phyloP scores from a whole-genome alignment of 2,888 invertebrate genomes.

The Galerucella calmariensis region DNA sequence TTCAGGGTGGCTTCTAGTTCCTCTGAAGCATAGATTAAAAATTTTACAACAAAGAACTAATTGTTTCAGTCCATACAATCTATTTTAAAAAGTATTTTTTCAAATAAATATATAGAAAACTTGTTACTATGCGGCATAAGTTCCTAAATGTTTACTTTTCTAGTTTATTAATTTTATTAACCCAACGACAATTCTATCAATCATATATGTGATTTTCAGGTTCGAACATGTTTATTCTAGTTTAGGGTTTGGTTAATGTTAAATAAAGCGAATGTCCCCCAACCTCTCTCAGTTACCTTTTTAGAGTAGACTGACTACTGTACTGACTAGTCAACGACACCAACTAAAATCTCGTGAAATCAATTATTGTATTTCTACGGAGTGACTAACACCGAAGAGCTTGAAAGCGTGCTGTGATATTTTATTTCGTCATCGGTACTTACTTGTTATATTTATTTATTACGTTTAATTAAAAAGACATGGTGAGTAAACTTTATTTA shows the following conservation, averaged over 20 bases:
- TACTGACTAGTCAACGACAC: constrained; percentile 2
- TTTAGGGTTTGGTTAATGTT: constrained; percentile 1
- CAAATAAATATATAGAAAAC: no score
- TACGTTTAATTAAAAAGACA: not conserved
- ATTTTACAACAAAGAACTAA: no score
- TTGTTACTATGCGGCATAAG: no score
- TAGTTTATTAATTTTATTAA: no score
- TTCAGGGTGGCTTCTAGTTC: no score
- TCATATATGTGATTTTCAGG: not conserved
- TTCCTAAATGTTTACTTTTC: no score
- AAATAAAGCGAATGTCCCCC: constrained; percentile 1
- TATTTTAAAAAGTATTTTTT: no score
- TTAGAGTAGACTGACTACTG: not conserved
- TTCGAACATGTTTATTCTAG: constrained; percentile 8
- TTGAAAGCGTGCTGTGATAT: constrained; percentile 1
- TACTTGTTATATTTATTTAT: not conserved
- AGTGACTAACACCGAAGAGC: not conserved
- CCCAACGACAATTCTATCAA: not conserved
- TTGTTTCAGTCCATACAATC: no score
- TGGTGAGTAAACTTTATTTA: not conserved
- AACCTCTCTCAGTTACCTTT: constrained; percentile 1
- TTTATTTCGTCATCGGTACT: not conserved
- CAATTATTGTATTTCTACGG: not conserved
- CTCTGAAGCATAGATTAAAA: no score
- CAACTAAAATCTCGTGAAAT: not conserved